Evolutionary conservation across 2,888 invertebrate genomes (phyloP).

Genomic region (Sphaeridia pumilis): DNA sequence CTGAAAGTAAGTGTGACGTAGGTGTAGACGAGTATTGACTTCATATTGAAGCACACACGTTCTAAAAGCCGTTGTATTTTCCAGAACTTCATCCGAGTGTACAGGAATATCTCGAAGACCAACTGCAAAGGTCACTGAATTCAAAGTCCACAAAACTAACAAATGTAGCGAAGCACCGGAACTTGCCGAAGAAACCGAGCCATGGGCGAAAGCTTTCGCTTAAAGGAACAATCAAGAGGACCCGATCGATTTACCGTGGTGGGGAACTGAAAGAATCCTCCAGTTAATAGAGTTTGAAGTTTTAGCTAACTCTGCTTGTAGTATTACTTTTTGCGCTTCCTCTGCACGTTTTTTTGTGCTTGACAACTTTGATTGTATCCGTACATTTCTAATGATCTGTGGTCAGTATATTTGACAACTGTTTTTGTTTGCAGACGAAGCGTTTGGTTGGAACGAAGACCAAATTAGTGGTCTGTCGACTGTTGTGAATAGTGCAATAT

Average conservation of each 20-base stretch:
- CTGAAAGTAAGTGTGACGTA: conserved; percentile 43
- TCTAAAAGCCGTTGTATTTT: too few species aligned
- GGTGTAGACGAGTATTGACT: not conserved
- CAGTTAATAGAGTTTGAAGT: conserved; percentile 8
- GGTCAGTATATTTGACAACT: not conserved
- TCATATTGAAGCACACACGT: too few species aligned
- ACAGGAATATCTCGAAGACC: conserved; percentile 74
- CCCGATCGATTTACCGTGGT: conserved; percentile 58
- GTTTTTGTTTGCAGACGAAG: conserved; percentile 6
- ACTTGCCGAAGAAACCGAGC: conserved; percentile 20
- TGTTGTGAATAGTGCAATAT: conserved; percentile 9
- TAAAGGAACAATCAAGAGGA: conserved; percentile 84
- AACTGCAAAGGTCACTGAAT: conserved; percentile 66
- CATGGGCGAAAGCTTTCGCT: conserved; percentile 58
- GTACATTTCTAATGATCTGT: too few species aligned
- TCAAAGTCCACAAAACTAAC: conserved; percentile 49
- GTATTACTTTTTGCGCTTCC: too few species aligned
- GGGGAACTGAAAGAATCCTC: conserved; percentile 15
- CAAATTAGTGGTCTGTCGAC: conserved; percentile 11
- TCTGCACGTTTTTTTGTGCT: not conserved
- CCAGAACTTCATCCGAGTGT: conserved; percentile 68
- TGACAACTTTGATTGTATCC: not conserved
- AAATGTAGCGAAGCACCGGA: not conserved
- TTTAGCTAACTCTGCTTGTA: not conserved
- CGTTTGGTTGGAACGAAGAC: conserved; percentile 12